Percentiles rank a stretch among this genome's conserved stretches.
Evolutionary conservation across 1,140 invertebrate species (phyloP).

Genomic region (Chelonus insularis): DNA sequence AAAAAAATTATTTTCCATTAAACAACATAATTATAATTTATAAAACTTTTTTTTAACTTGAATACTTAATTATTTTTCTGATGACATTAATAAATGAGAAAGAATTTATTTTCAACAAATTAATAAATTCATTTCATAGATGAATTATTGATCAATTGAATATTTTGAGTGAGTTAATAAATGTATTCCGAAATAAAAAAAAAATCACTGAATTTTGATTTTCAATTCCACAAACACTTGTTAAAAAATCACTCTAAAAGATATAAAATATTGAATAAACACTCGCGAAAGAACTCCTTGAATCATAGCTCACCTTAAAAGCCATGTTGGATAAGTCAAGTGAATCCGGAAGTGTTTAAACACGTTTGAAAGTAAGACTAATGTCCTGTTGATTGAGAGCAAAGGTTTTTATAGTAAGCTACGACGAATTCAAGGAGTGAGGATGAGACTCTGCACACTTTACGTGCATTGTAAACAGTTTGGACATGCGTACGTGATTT

Average conservation of each 20-base stretch:
- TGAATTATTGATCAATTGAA: no score
- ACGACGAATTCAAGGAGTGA: slow-evolving; percentile 22
- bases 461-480: slow-evolving; percentile 45
- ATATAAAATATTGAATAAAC: neutral
- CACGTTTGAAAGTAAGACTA: slow-evolving; percentile 45
- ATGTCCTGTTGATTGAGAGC: slow-evolving; percentile 40
- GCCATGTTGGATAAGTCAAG: slow-evolving; percentile 44
- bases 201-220: no score
- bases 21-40: neutral
- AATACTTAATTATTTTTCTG: no score
- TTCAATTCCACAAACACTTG: no score
- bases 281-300: neutral
- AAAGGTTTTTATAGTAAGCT: slow-evolving; percentile 56
- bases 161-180: no score
- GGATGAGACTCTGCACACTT: slow-evolving; percentile 28
- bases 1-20: neutral
- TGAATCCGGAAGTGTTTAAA: slow-evolving; percentile 32
- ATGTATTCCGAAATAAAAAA: no score
- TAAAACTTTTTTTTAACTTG: no score
- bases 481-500: slow-evolving; percentile 47
- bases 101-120: no score
- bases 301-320: slow-evolving; percentile 43
- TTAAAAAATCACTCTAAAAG: neutral
- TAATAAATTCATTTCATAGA: no score
- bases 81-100: no score